These are phyloP conservation scores for Sebastes vulpes DNA, from an alignment of 2,797 vertebrate species.

Conservation along the genomic window DNA sequence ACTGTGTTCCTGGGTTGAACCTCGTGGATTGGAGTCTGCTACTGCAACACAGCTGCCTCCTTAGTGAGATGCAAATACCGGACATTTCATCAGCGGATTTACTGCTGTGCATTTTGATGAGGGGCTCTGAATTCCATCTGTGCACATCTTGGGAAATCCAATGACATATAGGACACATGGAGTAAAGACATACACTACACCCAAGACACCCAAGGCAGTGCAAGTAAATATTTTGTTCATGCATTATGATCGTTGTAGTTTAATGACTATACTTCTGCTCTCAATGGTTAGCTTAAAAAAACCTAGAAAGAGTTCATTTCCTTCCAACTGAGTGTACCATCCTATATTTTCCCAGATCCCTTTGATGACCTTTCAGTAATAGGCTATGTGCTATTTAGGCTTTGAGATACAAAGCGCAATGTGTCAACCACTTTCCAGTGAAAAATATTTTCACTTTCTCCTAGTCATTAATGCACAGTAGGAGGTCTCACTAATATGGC, in stretches of 20 bases:
- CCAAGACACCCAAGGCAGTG: neutral
- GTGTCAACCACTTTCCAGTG: conserved; percentile 50
- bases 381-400: conserved; percentile 54
- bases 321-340: conserved; percentile 35
- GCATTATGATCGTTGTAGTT: conserved; percentile 31
- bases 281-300: conserved; percentile 50
- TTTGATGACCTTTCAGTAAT: conserved; percentile 77
- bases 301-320: conserved; percentile 36
- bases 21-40: neutral
- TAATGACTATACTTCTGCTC: conserved; percentile 31
- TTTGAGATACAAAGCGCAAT: conserved; percentile 48
- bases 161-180: neutral
- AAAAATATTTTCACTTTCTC: conserved; percentile 56
- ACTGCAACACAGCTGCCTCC: conserved; percentile 9
- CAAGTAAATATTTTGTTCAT: neutral
- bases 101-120: conserved; percentile 63
- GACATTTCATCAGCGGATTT: conserved; percentile 52
- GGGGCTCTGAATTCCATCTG: conserved; percentile 54
- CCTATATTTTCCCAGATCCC: conserved; percentile 47
- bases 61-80: conserved; percentile 30
- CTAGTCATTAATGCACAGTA: conserved; percentile 77
- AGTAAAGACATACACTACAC: conserved; percentile 20
- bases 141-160: conserved; percentile 28
- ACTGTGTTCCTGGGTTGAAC: neutral
- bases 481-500: conserved; percentile 69